Evolutionary conservation across 2,888 invertebrate species (phyloP), one percentile per base, ranked within the genome.

Genomic region (Muschampia plurimacula): DNA sequence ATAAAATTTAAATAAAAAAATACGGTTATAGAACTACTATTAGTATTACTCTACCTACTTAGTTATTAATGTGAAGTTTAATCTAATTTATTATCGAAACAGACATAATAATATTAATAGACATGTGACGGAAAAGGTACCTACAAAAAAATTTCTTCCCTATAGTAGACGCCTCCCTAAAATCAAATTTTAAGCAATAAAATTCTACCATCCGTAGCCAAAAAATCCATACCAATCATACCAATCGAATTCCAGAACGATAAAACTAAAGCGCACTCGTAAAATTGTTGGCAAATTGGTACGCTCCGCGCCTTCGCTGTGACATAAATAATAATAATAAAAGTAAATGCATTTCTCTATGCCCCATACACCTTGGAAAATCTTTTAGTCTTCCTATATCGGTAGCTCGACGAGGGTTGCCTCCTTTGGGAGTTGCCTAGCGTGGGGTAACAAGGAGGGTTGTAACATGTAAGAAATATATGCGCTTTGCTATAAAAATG

Each of bases 301-400:
- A 83, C 86, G 85, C 80, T 90, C 89, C 78, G 73, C 89, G 87
- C 88, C 86, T 86, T 75, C 67, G 67, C 76, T 75, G 77, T 74
- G 75, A 77, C 84, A 85, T 89, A 89, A 88, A 90, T 91, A 91
- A 92, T 90, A 91, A 91, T 86, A 88, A 89, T 86, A 87, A 87
- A 81, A 83, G 82, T 84, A 84, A 84, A 90, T 89, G 89, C 88
- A 89, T 86, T 83, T 86, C 83, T 83, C 82, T 87, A 84, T 86
- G 84, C 83, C 81, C 81, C 79, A 76, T 80, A 81, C 80, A 78
- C 81, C 81, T 82, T 81, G 80, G 83, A 84, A 88, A 89, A 88
- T 89, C 89, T 88, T 86, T 85, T 83, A 85, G 83, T 81, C 81
- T 77, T 82, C 82, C 79, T 80, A 79, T 79, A 79, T 79, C 75